These are phyloP conservation scores for Chromis chromis DNA, from an alignment of 2,797 vertebrate genomes.

Conservation along the genomic window DNA sequence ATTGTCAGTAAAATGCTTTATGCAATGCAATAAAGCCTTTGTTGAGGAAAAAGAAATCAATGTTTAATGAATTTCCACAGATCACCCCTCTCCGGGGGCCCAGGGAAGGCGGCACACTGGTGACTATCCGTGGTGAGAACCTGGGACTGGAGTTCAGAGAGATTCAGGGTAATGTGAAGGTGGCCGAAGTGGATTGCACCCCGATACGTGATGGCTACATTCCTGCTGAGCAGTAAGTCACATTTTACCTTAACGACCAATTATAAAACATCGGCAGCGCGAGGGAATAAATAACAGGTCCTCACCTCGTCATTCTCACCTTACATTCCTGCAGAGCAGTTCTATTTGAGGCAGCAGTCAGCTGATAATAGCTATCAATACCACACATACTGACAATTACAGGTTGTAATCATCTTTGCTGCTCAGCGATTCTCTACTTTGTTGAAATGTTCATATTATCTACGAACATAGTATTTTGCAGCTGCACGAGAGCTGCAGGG, in stretches of 20 bases:
- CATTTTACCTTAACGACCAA: neutral
- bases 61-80: slow-evolving; percentile 74
- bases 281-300: neutral
- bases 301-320: neutral
- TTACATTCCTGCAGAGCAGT: slow-evolving; percentile 20
- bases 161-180: slow-evolving; percentile 92
- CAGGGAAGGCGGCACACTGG: slow-evolving; percentile 95
- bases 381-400: slow-evolving; percentile 11
- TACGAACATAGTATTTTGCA: neutral
- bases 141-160: slow-evolving; percentile 95
- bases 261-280: neutral
- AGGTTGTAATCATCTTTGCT: slow-evolving; percentile 25
- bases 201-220: slow-evolving; percentile 95
- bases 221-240: slow-evolving; percentile 96
- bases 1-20: neutral
- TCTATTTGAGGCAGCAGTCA: slow-evolving; percentile 6
- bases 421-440: slow-evolving; percentile 21
- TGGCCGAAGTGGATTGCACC: slow-evolving; percentile 95
- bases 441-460: neutral
- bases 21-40: neutral
- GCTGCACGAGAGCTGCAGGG: neutral
- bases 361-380: slow-evolving; percentile 13
- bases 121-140: slow-evolving; percentile 97
- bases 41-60: neutral
- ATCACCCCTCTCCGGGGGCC: slow-evolving; percentile 94